Percentiles rank a stretch among this genome's conserved stretches.
Evolutionary conservation across 2,797 vertebrate species (phyloP).

Genomic region (Takifugu ocellatus): DNA sequence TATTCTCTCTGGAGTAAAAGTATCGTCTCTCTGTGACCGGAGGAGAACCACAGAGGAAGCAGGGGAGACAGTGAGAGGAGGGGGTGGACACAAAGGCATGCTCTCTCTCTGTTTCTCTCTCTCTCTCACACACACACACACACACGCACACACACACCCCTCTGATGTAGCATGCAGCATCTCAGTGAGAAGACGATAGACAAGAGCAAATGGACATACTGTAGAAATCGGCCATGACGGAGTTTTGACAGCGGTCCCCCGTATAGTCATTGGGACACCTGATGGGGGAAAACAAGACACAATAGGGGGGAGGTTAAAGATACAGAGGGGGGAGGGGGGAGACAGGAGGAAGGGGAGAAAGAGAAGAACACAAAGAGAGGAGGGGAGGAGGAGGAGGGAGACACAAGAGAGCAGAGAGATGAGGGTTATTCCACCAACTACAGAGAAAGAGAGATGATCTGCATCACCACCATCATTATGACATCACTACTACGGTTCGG

Average conservation of each 20-base stretch:
- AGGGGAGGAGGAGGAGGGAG: slow-evolving; percentile 36
- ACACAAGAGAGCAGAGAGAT: slow-evolving; percentile 83
- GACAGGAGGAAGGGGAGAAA: slow-evolving; percentile 33
- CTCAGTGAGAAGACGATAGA: slow-evolving; percentile 66
- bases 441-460: slow-evolving; percentile 56
- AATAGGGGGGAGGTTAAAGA: slow-evolving; percentile 68
- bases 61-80: slow-evolving; percentile 48
- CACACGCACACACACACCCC: slow-evolving; percentile 36
- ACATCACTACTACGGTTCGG: slow-evolving; percentile 51
- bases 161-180: slow-evolving; percentile 61
- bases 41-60: slow-evolving; percentile 50
- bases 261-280: slow-evolving; percentile 99
- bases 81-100: slow-evolving; percentile 51
- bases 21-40: slow-evolving; percentile 14
- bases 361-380: slow-evolving; percentile 52
- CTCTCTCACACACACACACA: slow-evolving; percentile 13
- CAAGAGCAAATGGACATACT: slow-evolving; percentile 95
- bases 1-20: no score
- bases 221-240: slow-evolving; percentile 99
- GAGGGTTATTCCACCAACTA: slow-evolving; percentile 73
- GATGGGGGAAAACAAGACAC: slow-evolving; percentile 89
- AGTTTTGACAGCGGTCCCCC: slow-evolving; percentile 98
- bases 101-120: slow-evolving; percentile 11
- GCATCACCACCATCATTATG: slow-evolving; percentile 59
- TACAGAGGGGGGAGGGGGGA: slow-evolving; percentile 39